phyloP scores from a whole-genome alignment of 2,797 vertebrate genomes.

The Hippocampus kuda region DNA sequence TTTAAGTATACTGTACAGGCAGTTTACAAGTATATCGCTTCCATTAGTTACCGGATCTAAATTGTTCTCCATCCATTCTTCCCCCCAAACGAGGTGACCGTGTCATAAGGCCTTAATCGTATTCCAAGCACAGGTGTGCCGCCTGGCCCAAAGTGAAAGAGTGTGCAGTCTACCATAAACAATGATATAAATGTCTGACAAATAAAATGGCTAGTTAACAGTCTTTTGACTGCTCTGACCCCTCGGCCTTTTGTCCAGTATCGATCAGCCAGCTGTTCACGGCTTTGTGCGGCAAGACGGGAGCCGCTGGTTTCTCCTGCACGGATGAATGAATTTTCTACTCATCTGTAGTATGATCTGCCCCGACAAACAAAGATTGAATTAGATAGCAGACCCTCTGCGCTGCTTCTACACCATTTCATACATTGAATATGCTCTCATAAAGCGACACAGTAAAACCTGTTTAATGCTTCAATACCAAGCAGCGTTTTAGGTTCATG shows the following conservation, averaged over 20 bases:
- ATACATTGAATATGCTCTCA: background rate
- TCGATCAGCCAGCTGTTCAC: conserved; percentile 76
- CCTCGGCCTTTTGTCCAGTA: conserved; percentile 69
- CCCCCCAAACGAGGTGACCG: conserved; percentile 9
- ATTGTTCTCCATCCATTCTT: conserved; percentile 3
- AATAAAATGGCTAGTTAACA: conserved; percentile 80
- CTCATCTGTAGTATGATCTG: conserved; percentile 27
- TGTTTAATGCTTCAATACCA: background rate
- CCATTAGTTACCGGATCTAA: background rate
- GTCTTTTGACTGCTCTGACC: conserved; percentile 78
- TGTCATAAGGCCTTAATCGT: conserved; percentile 39
- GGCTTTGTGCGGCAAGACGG: conserved; percentile 60
- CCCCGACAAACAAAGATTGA: conserved; percentile 17
- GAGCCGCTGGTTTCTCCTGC: conserved; percentile 59
- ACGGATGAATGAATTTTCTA: conserved; percentile 43
- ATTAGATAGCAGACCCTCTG: conserved; percentile 15
- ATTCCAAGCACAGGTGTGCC: conserved; percentile 69
- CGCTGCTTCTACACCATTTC: background rate
- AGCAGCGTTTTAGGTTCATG: background rate
- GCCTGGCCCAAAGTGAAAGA: conserved; percentile 55
- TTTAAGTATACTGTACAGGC: background rate
- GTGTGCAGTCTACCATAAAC: conserved; percentile 67
- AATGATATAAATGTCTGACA: conserved; percentile 78
- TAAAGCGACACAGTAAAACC: background rate
- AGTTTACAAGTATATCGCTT: background rate